phyloP scores from a whole-genome alignment of 2,888 invertebrate genomes.

The Drosophila macrothrix region DNA sequence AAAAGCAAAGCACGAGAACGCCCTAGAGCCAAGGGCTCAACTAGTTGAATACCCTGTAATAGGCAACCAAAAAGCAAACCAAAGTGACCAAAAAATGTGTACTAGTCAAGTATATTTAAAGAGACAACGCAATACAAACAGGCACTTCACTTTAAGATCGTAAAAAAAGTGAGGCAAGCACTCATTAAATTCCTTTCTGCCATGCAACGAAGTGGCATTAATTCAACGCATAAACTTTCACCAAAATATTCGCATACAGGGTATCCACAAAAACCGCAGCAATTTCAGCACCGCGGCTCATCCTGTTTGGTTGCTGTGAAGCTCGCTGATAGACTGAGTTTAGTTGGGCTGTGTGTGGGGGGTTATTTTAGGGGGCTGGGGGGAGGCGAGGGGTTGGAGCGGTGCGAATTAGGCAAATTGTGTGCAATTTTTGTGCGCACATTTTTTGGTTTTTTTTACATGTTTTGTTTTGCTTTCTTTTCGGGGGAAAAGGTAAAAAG shows the following conservation, averaged over 20 bases:
- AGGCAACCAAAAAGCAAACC: neutral
- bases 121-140: neutral
- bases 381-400: conserved; percentile 10
- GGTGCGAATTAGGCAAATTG: conserved; percentile 78
- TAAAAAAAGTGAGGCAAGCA: neutral
- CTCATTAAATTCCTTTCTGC: neutral
- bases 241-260: conserved; percentile 3
- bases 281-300: conserved; percentile 66
- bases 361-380: neutral
- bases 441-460: conserved; percentile 17
- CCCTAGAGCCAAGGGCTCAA: neutral
- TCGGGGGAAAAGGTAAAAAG: neutral
- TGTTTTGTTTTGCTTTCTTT: conserved; percentile 7
- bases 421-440: conserved; percentile 71
- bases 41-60: conserved; percentile 31
- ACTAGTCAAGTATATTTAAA: neutral
- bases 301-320: conserved; percentile 54
- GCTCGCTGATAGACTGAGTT: neutral
- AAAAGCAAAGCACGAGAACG: conserved; percentile 7
- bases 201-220: neutral
- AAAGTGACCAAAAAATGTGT: neutral
- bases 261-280: conserved; percentile 59
- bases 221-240: neutral
- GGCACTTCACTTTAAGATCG: neutral
- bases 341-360: neutral